A percentile compares a stretch with the other conserved stretches of the same genome.
Conservation (phyloP, 64 coral and sea anemone genomes). For the Astreopora myriophthalma region DNA sequence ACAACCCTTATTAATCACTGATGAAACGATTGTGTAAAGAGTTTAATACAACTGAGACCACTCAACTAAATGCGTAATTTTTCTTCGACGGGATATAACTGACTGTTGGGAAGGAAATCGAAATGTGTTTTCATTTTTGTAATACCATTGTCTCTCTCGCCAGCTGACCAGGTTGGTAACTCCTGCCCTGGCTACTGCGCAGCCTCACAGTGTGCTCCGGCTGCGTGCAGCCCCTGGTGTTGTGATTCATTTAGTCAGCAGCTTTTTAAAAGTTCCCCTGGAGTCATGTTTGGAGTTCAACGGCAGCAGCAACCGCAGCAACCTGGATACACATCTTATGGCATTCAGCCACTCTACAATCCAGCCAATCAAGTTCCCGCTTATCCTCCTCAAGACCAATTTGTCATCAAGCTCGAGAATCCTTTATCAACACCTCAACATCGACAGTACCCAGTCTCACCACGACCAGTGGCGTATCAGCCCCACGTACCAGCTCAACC, state of each 20-base stretch:
- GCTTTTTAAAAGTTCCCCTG: background rate
- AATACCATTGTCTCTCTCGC: background rate
- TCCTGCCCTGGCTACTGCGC: conserved; percentile 72
- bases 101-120: too few species aligned
- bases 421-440: background rate
- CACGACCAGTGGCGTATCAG: background rate
- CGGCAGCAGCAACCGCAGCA: conserved; percentile 9
- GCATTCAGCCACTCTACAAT: background rate
- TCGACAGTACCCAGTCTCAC: background rate
- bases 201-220: conserved; percentile 53
- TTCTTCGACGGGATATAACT: too few species aligned
- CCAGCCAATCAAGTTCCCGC: background rate
- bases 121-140: too few species aligned
- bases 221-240: conserved; percentile 71
- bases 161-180: conserved; percentile 5
- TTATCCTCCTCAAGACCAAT: background rate
- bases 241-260: conserved; percentile 67
- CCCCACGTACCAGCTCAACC: background rate
- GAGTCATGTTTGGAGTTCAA: background rate
- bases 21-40: too few species aligned
- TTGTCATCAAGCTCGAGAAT: too few species aligned
- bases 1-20: too few species aligned
- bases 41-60: too few species aligned
- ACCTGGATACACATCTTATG: background rate
- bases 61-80: too few species aligned